Base-by-base conservation (phyloP, 2,797 vertebrate species). In the Pyrocephalus nanus region DNA sequence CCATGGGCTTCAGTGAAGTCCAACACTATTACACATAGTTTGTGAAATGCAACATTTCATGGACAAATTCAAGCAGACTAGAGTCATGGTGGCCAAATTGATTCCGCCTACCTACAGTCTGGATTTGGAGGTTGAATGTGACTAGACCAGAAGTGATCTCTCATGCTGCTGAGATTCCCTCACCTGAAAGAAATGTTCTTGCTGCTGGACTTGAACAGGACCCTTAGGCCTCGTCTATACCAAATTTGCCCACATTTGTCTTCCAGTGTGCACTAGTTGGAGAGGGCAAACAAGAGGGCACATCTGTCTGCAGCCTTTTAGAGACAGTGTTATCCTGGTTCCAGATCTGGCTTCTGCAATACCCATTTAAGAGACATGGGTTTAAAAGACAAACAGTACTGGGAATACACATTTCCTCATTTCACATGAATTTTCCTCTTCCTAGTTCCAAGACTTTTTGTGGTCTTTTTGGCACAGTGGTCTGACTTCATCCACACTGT, bases 1-100 rank as follows among this genome's bases (percentile, higher is more conserved):
- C 43, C 10, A 21, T 15, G 36, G 62, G 8, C 26, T 88, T 78
- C 53, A 65, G 2, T 42, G n/a, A 86, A 69, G 30, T 36, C 72
- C 32, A 83, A 27, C 12, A 57, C 8, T 47, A 26, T 38, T 48
- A 53, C 19, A 73, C 18, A 57, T 2, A 51, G 20, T 20, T 88
- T 69, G 11, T 88, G 72, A 91, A 91, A 90, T 66, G 50, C 1
- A 2, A 15, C 6, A 43, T 14, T 66, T 87, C 8, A 15, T 10
- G 22, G 30, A 85, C 17, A 62, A 61, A 85, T 81, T 66, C 40
- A 54, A 77, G 40, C 14, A 17, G 34, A 36, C 9, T 29, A 16
- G 23, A 57, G 27, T 55, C 66, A 76, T 47, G 15, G 23, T 9
- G 17, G 19, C 32, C 4, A 6, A 94, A 84, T 7, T 0, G 0